Evolutionary conservation across 2,797 vertebrate genomes (phyloP).

Genomic region (Botia almorhae): DNA sequence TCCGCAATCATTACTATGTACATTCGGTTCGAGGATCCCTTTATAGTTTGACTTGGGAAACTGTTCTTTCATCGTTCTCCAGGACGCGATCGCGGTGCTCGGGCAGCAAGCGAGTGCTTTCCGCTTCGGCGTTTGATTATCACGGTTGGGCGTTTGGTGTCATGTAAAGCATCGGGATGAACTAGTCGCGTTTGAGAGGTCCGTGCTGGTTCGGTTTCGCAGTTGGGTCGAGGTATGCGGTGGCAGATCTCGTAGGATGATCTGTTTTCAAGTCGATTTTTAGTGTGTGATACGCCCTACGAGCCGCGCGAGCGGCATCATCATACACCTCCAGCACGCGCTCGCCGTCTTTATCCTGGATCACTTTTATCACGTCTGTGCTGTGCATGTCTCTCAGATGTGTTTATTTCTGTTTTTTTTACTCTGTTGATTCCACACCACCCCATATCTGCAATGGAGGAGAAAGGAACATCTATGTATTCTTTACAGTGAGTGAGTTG

Average conservation of each 20-base stretch:
- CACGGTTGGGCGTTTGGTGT: constrained; percentile 33
- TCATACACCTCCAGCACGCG: constrained; percentile 42
- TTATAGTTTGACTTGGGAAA: constrained; percentile 36
- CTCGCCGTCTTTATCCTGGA: constrained; percentile 32
- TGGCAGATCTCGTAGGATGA: not conserved
- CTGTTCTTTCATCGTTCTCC: constrained; percentile 36
- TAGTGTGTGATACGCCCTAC: constrained; percentile 61
- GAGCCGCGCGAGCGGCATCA: constrained; percentile 50
- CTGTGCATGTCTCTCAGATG: constrained; percentile 22
- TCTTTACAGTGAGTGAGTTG: constrained; percentile 31
- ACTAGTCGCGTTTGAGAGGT: constrained; percentile 18
- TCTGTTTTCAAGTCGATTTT: constrained; percentile 40
- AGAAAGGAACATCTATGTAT: constrained; percentile 7
- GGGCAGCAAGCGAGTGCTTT: constrained; percentile 26
- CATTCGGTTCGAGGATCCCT: constrained; percentile 11
- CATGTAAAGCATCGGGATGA: constrained; percentile 5
- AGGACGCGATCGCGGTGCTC: constrained; percentile 14
- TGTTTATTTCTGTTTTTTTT: not conserved
- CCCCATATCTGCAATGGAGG: constrained; percentile 17
- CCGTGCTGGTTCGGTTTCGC: constrained; percentile 30
- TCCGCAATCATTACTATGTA: not conserved
- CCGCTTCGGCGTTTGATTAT: constrained; percentile 42
- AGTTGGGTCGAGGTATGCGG: not conserved
- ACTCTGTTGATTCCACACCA: constrained; percentile 20
- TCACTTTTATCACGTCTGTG: constrained; percentile 31